Evolutionary conservation across 2,113 vertebrate species (phyloP).

Genomic region (Cavia aperea): DNA sequence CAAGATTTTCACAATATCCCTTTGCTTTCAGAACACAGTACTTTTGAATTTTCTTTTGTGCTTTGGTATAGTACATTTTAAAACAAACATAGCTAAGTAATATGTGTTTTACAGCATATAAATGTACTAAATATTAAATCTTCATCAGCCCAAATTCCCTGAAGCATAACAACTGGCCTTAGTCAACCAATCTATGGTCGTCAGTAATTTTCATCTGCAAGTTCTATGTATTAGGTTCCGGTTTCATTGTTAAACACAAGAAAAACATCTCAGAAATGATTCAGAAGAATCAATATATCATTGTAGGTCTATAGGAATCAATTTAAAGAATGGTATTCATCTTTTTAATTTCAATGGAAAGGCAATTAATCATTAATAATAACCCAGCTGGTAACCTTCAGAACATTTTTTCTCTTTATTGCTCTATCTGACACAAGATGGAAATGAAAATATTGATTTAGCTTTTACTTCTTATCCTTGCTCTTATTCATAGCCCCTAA

Average conservation of each 20-base stretch:
- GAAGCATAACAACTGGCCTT: not conserved
- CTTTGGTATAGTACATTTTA: not conserved
- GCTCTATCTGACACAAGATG: not conserved
- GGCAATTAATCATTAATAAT: slow-evolving; percentile 24
- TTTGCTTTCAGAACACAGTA: not conserved
- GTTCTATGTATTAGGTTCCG: not conserved
- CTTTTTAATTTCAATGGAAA: not conserved
- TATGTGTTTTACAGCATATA: not conserved
- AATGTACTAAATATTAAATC: not conserved
- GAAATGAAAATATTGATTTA: slow-evolving; percentile 36
- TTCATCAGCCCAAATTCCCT: not conserved
- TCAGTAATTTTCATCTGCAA: slow-evolving; percentile 6
- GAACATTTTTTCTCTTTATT: slow-evolving; percentile 7
- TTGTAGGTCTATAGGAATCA: not conserved
- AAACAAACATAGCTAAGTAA: not conserved
- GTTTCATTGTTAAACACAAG: slow-evolving; percentile 26
- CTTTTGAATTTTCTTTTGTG: not conserved
- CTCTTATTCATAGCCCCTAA: not conserved
- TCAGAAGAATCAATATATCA: slow-evolving; percentile 16
- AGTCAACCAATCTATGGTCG: not conserved
- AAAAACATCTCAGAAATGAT: slow-evolving; percentile 21
- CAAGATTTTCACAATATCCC: not conserved
- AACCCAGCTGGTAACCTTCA: not conserved
- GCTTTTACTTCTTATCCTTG: not conserved
- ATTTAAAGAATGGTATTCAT: not conserved